These are phyloP conservation scores for Ditula angustiorana DNA, from an alignment of 2,888 invertebrate genomes.

Conservation along the genomic window DNA sequence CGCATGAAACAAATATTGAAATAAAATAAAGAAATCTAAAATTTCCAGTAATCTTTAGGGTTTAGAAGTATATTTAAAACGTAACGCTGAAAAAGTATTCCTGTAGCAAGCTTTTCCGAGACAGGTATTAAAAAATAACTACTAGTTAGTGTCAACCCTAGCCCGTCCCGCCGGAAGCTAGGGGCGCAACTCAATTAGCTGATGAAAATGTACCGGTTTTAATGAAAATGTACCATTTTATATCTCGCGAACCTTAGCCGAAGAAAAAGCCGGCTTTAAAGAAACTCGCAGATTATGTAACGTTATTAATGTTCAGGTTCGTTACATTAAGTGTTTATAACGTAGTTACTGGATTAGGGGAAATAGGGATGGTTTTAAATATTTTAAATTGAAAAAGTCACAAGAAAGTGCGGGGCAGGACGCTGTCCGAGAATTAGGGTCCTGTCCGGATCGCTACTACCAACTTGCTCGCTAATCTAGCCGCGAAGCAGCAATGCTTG, in stretches of 20 bases:
- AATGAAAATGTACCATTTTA: slow-evolving; percentile 74
- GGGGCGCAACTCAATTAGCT: slow-evolving; percentile 77
- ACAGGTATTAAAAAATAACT: slow-evolving; percentile 29
- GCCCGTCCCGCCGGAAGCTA: slow-evolving; percentile 46
- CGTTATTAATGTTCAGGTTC: slow-evolving; percentile 25
- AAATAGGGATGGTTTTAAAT: neutral
- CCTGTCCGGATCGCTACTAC: too few relatives aligned
- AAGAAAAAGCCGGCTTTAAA: slow-evolving; percentile 27
- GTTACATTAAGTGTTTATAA: slow-evolving; percentile 19
- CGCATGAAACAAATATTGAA: too few relatives aligned
- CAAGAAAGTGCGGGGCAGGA: too few relatives aligned
- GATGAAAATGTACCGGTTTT: slow-evolving; percentile 68
- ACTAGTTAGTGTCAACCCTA: slow-evolving; percentile 26
- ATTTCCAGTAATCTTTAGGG: too few relatives aligned
- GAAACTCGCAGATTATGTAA: slow-evolving; percentile 29
- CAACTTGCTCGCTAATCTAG: too few relatives aligned
- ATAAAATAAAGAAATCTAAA: too few relatives aligned
- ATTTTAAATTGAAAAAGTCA: too few relatives aligned
- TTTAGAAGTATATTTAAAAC: neutral
- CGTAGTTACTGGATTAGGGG: neutral
- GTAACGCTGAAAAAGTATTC: neutral
- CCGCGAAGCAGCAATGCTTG: too few relatives aligned
- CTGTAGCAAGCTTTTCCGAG: neutral
- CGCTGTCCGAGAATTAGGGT: too few relatives aligned
- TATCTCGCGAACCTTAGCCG: slow-evolving; percentile 54